Base-by-base conservation (phyloP, 2,797 vertebrate species). In the Bucorvus abyssinicus region DNA sequence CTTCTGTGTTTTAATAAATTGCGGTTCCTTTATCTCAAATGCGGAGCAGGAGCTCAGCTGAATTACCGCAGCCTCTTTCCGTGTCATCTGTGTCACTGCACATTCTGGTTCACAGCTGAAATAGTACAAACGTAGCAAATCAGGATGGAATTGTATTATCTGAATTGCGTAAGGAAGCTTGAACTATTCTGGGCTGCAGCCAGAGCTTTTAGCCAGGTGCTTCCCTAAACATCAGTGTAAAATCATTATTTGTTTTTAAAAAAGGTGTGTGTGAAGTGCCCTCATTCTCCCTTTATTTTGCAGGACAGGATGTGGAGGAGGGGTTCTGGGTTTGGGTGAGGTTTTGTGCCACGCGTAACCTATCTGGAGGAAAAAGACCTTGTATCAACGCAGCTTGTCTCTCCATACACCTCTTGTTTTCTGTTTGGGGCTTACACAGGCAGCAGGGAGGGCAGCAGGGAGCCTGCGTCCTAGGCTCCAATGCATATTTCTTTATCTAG, bases 1-100 rank as follows among this genome's bases (percentile, higher is more conserved):
- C 49, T 79, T 95, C 74, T 77, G 34, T 93, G 64, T 95, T 96
- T 87, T 90, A 93, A 77, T 90, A 89, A 95, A 87, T 89, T 90
- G 70, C 60, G 57, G 34, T 74, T 94, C 50, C 50, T 95, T 92
- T 95, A 77, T 92, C 84, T 89, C 55, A 63, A 53, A 79, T 2
- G 4, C 0, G 0, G 69, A 56, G 82, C 79, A 76, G 86, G 69
- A 89, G 83, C 77, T 94, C 34, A 57, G 36, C 22, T 92, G 88
- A 94, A 93, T 91, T 87, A 77, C 79, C 49, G 61, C 67, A 63
- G 47, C 60, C 27, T 89, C 64, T 57, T 84, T 73, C 65, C 69
- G 50, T 92, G 84, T 93, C 55, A 8, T 67, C 59, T 92, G 47
- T 94, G 87, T 86, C 2, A 0, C 85, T 87, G 84, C 83, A 38